A percentile compares a stretch with the other conserved stretches of the same genome.
These are phyloP conservation scores for Medauroidea extradentata DNA, from an alignment of 1,140 invertebrate genomes.

Conservation along the genomic window DNA sequence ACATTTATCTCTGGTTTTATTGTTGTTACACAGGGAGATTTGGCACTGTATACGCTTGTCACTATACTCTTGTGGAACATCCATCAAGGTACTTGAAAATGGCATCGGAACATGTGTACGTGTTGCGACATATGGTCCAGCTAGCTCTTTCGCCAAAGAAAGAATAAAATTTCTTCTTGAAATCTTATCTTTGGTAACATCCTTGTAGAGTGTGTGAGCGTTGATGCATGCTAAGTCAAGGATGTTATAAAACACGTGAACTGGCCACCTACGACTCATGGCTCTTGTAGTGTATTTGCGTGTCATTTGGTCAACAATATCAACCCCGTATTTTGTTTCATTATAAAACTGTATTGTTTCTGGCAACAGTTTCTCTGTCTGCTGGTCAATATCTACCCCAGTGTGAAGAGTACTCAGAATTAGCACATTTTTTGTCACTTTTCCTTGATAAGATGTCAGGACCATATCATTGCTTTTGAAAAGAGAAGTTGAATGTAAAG, in stretches of 20 bases:
- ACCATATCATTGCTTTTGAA: not conserved
- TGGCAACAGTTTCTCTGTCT: constrained; percentile 12
- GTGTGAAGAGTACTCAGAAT: constrained; percentile 22
- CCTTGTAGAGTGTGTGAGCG: constrained; percentile 3
- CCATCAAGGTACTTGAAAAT: not conserved
- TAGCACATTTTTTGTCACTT: constrained; percentile 20
- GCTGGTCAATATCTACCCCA: not conserved
- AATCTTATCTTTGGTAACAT: not conserved
- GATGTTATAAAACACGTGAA: constrained; percentile 47
- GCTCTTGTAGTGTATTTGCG: constrained; percentile 43
- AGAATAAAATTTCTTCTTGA: constrained; percentile 5
- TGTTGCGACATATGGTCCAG: not conserved
- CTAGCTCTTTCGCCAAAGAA: not conserved
- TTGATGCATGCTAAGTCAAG: constrained; percentile 43
- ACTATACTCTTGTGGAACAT: not conserved
- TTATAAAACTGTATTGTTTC: constrained; percentile 30
- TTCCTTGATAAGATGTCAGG: constrained; percentile 23
- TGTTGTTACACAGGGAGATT: not conserved
- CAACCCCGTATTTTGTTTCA: constrained; percentile 28
- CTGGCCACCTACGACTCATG: constrained; percentile 47
- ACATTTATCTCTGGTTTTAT: not conserved
- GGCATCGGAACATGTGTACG: not conserved
- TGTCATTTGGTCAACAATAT: constrained; percentile 30
- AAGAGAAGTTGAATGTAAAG: not conserved
- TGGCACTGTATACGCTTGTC: not conserved